Evolutionary conservation across 1,140 invertebrate genomes (phyloP).

Genomic region (Ridgeia piscesae): DNA sequence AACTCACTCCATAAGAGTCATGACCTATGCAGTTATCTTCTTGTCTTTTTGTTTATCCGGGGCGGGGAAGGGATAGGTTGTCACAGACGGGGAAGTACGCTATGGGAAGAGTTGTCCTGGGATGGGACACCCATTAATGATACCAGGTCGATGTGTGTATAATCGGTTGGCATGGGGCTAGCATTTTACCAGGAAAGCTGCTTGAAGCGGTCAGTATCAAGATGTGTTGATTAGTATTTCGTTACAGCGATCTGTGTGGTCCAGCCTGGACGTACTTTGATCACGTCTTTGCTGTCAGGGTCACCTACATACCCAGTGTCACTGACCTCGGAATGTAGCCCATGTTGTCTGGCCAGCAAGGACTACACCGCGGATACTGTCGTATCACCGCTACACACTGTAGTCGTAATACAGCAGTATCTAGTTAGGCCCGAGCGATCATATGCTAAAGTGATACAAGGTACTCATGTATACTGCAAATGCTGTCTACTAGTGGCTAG

Average conservation of each 20-base stretch:
- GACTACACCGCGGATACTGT: not conserved
- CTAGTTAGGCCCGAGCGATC: not conserved
- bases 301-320: not conserved
- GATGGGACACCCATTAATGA: not conserved
- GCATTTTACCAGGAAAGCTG: not conserved
- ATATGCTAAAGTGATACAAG: not conserved
- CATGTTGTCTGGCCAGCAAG: not conserved
- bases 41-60: too few species aligned
- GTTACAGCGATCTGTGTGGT: not conserved
- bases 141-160: not conserved
- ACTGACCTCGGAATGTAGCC: not conserved
- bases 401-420: not conserved
- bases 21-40: too few species aligned
- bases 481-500: not conserved
- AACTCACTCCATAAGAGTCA: too few species aligned
- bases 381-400: too few species aligned
- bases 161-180: too few species aligned
- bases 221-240: not conserved
- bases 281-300: not conserved
- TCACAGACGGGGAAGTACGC: not conserved
- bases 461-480: not conserved
- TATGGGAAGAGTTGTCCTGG: not conserved
- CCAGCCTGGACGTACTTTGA: not conserved
- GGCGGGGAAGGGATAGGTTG: not conserved
- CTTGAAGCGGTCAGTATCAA: not conserved